A percentile compares a stretch with the other conserved stretches of the same genome.
Evolutionary conservation across 2,797 vertebrate species (phyloP).

Genomic region (Rhinoraja longicauda): DNA sequence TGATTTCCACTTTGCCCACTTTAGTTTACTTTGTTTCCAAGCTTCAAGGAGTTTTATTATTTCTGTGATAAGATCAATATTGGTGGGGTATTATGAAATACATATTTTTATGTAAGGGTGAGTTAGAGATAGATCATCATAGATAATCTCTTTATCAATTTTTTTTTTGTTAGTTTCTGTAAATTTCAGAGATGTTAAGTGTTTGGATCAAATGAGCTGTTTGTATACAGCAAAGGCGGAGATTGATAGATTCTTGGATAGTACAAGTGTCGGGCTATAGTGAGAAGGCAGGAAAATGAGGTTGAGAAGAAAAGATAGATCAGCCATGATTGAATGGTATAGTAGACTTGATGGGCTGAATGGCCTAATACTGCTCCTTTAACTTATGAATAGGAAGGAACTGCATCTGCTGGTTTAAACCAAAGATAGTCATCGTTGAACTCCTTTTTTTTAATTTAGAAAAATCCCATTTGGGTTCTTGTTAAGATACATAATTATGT

Average conservation of each 20-base stretch:
- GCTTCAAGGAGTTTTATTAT: not conserved
- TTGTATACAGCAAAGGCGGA: too few relatives aligned
- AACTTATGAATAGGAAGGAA: too few relatives aligned
- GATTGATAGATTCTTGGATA: too few relatives aligned
- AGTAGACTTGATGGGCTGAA: too few relatives aligned
- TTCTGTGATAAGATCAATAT: not conserved
- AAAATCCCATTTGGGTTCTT: not conserved
- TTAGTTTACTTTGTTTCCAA: not conserved
- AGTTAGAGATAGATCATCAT: not conserved
- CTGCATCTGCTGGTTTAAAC: too few relatives aligned
- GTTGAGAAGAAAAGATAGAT: too few relatives aligned
- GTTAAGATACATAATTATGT: not conserved
- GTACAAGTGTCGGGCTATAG: too few relatives aligned
- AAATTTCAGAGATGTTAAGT: not conserved
- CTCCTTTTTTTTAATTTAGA: not conserved
- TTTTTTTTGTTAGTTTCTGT: not conserved
- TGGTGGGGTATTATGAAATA: not conserved
- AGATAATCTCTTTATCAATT: not conserved
- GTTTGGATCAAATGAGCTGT: not conserved
- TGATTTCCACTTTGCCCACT: not conserved
- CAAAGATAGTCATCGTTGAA: too few relatives aligned
- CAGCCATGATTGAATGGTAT: too few relatives aligned
- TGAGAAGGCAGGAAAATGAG: too few relatives aligned
- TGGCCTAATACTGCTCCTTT: too few relatives aligned
- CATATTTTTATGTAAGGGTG: not conserved